phyloP scores from a whole-genome alignment of 2,797 vertebrate species.

The Eidolon dupreanum region DNA sequence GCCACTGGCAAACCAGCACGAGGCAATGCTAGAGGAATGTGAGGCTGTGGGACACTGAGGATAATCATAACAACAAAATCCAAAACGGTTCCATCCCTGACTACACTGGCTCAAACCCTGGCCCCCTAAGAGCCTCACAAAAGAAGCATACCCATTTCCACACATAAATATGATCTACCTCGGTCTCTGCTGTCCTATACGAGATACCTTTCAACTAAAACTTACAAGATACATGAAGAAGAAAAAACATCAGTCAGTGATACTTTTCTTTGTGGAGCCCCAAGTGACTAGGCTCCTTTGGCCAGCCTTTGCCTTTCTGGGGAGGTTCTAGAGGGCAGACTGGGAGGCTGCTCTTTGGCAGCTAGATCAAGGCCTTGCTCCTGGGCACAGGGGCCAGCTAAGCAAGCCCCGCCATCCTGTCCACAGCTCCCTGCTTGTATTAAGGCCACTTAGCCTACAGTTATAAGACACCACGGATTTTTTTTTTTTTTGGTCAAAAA shows the following conservation, averaged over 20 bases:
- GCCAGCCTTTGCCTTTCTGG: neutral
- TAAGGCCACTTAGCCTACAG: neutral
- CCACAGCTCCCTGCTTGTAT: neutral
- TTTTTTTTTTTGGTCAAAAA: neutral
- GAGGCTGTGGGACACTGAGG: neutral
- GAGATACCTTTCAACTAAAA: neutral
- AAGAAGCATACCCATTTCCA: neutral
- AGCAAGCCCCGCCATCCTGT: accelerated
- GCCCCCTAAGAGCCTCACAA: neutral
- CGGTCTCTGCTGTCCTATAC: neutral
- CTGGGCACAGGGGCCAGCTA: neutral
- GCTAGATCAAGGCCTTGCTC: neutral
- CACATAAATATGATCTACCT: neutral
- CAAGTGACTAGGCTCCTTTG: neutral
- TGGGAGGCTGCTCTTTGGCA: neutral
- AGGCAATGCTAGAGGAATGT: neutral
- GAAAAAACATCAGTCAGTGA: neutral
- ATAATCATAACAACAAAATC: neutral
- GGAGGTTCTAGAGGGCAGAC: neutral
- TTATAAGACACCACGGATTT: neutral
- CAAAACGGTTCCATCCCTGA: neutral
- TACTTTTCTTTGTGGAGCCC: neutral
- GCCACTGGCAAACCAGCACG: neutral
- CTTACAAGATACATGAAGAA: neutral
- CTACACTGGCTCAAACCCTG: neutral